A percentile compares a stretch with the other conserved stretches of the same genome.
Conservation (phyloP, 2,888 invertebrate species). For the Tetragonula carbonaria region DNA sequence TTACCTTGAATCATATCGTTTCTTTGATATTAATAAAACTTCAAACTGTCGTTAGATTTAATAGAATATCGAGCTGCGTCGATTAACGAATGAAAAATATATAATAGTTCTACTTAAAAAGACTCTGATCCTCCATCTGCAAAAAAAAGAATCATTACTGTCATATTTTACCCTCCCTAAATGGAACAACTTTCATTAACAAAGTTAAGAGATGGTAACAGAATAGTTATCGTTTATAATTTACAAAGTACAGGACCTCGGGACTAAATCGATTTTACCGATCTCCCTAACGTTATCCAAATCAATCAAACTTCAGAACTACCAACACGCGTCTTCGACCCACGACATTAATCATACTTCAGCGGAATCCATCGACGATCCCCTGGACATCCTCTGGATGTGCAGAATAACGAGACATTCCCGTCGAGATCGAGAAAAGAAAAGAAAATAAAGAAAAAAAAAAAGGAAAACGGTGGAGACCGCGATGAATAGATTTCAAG, state of each 20-base stretch:
- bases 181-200: too few relatives aligned
- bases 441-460: neutral
- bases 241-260: neutral
- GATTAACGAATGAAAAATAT: too few relatives aligned
- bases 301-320: neutral
- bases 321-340: neutral
- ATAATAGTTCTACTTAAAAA: too few relatives aligned
- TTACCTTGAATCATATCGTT: too few relatives aligned
- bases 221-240: too few relatives aligned
- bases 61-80: too few relatives aligned
- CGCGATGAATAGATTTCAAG: slow-evolving; percentile 25
- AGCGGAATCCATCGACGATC: neutral
- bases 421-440: neutral
- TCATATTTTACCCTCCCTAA: too few relatives aligned
- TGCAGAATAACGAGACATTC: neutral
- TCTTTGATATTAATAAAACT: too few relatives aligned
- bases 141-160: too few relatives aligned
- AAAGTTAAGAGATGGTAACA: too few relatives aligned
- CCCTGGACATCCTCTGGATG: neutral
- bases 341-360: slow-evolving; percentile 19
- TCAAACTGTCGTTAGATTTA: too few relatives aligned
- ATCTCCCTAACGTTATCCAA: neutral
- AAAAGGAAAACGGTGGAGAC: neutral
- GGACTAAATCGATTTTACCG: neutral
- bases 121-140: too few relatives aligned